A percentile compares a stretch with the other conserved stretches of the same genome.
phyloP scores from a whole-genome alignment of 2,113 vertebrate species.

The Scortum barcoo region DNA sequence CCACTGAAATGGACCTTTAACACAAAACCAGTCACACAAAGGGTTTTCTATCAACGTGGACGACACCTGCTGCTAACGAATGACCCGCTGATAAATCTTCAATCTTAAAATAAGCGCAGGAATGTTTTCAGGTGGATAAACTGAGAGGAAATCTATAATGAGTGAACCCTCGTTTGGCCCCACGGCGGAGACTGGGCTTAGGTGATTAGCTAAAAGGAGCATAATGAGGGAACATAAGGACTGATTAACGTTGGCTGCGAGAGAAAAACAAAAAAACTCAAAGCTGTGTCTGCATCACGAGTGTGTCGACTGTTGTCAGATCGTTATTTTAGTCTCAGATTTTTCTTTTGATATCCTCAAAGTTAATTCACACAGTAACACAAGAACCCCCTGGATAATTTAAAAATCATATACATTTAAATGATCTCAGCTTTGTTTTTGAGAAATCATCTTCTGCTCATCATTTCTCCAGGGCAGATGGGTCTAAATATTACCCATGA shows the following conservation, averaged over 20 bases:
- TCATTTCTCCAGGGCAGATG: not conserved
- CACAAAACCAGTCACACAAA: not conserved
- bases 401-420: not conserved
- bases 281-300: slow-evolving; percentile 1
- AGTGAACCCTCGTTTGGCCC: slow-evolving; percentile 26
- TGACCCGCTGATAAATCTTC: not conserved
- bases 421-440: not conserved
- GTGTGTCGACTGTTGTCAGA: not conserved
- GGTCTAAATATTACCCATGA: not conserved
- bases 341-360: too few species aligned
- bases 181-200: slow-evolving; percentile 34
- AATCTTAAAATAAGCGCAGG: slow-evolving; percentile 4
- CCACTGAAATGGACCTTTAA: not conserved
- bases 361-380: slow-evolving; percentile 1
- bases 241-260: slow-evolving; percentile 34
- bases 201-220: slow-evolving; percentile 57
- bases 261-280: slow-evolving; percentile 32
- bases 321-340: slow-evolving; percentile 1
- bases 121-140: slow-evolving; percentile 24
- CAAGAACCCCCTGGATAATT: not conserved
- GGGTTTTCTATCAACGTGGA: too few species aligned
- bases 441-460: not conserved
- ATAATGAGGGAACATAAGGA: slow-evolving; percentile 35
- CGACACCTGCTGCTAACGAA: not conserved
- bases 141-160: not conserved